Evolutionary conservation across 1,140 invertebrate genomes (phyloP).

Genomic region (Eriocheir sinensis): DNA sequence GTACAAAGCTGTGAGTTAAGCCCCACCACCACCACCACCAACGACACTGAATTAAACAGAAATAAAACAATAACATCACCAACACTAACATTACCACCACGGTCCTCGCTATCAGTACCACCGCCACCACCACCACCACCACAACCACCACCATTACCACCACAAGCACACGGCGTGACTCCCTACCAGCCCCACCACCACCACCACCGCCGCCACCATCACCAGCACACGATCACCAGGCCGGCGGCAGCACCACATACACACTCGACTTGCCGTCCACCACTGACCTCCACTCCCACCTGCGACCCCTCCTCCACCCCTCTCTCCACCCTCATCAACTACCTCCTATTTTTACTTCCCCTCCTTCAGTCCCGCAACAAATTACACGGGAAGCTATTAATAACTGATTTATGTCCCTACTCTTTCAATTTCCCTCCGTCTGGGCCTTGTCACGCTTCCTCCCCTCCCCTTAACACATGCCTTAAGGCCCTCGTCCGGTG

Average conservation of each 20-base stretch:
- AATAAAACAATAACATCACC: too few species aligned
- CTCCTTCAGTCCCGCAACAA: background rate
- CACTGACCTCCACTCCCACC: background rate
- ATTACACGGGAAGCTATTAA: background rate
- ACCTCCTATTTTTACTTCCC: constrained; percentile 3
- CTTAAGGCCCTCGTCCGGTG: too few species aligned
- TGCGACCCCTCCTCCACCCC: constrained; percentile 5
- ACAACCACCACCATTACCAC: background rate
- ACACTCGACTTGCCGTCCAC: background rate
- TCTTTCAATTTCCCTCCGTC: background rate
- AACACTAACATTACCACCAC: too few species aligned
- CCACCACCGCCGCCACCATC: background rate
- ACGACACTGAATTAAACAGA: too few species aligned
- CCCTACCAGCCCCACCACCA: background rate
- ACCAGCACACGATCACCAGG: background rate
- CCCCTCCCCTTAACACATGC: background rate
- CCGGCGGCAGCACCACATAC: background rate
- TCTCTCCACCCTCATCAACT: background rate
- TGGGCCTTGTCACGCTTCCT: background rate
- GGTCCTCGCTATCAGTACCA: too few species aligned
- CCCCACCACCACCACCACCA: too few species aligned
- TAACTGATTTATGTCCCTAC: background rate
- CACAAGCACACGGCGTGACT: too few species aligned
- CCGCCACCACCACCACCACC: background rate
- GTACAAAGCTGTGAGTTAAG: too few species aligned